Evolutionary conservation across 2,888 invertebrate species (phyloP).

Genomic region (Patella pellucida): DNA sequence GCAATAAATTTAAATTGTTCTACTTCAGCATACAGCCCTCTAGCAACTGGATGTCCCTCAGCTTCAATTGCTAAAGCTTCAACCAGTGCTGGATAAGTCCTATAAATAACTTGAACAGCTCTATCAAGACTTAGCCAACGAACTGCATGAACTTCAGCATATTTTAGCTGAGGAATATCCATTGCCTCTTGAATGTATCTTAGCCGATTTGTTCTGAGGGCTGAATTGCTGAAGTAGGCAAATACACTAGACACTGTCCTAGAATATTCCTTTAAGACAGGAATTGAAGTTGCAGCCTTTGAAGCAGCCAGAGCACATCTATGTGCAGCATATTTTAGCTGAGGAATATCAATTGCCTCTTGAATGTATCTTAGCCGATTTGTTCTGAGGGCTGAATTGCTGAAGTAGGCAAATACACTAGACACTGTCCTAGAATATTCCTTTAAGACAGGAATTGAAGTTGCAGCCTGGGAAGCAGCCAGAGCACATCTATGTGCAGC

Average conservation of each 20-base stretch:
- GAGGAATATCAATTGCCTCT: too few relatives aligned
- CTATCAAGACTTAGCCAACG: conserved; percentile 14
- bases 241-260: too few relatives aligned
- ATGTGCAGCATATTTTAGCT: conserved; percentile 10
- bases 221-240: too few relatives aligned
- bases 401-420: too few relatives aligned
- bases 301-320: not conserved
- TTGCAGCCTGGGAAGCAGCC: conserved; percentile 12
- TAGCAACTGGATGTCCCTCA: conserved; percentile 25
- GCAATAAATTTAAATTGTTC: conserved; percentile 34
- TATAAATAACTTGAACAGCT: conserved; percentile 32
- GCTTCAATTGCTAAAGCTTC: conserved; percentile 33
- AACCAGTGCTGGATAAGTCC: conserved; percentile 33
- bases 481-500: conserved; percentile 9
- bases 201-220: too few relatives aligned
- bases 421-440: not conserved
- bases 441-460: not conserved
- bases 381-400: too few relatives aligned
- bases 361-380: too few relatives aligned
- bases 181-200: too few relatives aligned
- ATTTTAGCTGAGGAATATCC: too few relatives aligned
- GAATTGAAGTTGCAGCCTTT: not conserved
- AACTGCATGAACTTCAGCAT: not conserved
- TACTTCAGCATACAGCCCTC: conserved; percentile 33
- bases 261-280: not conserved